Conservation (phyloP, 2,113 vertebrate genomes). For the Odocoileus hemionus region DNA sequence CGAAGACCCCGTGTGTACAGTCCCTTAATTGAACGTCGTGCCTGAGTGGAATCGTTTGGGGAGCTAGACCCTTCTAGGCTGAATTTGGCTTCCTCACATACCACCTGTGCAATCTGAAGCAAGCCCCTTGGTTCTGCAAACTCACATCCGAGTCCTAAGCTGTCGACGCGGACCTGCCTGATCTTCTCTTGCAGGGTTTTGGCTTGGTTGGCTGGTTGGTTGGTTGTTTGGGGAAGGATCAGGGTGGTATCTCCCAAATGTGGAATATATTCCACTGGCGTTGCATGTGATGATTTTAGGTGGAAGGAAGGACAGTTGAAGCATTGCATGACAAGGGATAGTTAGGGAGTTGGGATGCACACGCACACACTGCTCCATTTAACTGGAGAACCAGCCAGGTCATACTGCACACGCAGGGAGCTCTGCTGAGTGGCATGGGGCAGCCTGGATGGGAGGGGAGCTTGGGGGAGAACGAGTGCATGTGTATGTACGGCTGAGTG, state of each 20-base stretch:
- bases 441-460: background rate
- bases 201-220: background rate
- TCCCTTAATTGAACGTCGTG: fast-evolving
- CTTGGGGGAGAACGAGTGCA: background rate
- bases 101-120: background rate
- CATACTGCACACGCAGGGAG: fast-evolving
- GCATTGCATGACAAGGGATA: background rate
- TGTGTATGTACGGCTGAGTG: background rate
- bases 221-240: background rate
- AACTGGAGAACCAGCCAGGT: background rate
- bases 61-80: background rate
- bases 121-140: background rate
- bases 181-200: background rate
- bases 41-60: background rate
- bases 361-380: background rate
- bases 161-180: too few species aligned
- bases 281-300: background rate
- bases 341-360: background rate
- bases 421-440: fast-evolving
- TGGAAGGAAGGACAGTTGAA: background rate
- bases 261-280: background rate
- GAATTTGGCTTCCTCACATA: background rate
- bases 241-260: too few species aligned
- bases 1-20: fast-evolving
- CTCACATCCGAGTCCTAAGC: background rate